Evolutionary conservation across 2,888 invertebrate species (phyloP).

Genomic region (Eupithecia inturbata): DNA sequence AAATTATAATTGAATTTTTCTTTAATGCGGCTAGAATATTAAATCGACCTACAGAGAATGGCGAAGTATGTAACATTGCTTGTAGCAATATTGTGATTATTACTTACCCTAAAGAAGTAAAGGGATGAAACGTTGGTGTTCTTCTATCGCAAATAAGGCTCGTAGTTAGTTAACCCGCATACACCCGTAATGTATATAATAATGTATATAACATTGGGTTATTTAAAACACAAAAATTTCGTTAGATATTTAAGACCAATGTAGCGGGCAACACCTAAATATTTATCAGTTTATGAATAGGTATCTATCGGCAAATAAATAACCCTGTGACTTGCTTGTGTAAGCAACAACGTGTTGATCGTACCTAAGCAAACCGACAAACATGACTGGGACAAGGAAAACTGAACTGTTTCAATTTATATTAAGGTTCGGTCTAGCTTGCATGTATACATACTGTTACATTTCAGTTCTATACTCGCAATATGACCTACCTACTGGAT

Average conservation of each 20-base stretch:
- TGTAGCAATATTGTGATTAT: too few relatives aligned
- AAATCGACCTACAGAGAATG: too few relatives aligned
- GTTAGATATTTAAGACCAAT: neutral
- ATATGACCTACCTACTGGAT: neutral
- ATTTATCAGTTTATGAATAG: neutral
- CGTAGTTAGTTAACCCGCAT: too few relatives aligned
- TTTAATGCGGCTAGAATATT: constrained; percentile 41
- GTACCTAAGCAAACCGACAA: constrained; percentile 20
- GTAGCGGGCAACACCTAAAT: neutral
- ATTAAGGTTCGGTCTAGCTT: constrained; percentile 4
- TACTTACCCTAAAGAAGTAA: too few relatives aligned
- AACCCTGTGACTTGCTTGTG: constrained; percentile 9
- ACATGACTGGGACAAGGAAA: constrained; percentile 10
- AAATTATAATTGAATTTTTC: constrained; percentile 47
- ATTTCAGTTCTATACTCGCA: neutral
- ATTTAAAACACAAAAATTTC: neutral
- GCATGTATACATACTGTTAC: neutral
- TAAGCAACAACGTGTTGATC: constrained; percentile 8
- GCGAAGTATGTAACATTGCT: too few relatives aligned
- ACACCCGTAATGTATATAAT: too few relatives aligned
- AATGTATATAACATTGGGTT: too few relatives aligned
- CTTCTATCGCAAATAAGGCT: too few relatives aligned
- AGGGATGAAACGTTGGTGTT: too few relatives aligned
- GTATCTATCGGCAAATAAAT: neutral
- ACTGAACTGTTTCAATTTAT: constrained; percentile 4